Evolutionary conservation across 2,797 vertebrate species (phyloP).

Genomic region (Hipposideros larvatus): DNA sequence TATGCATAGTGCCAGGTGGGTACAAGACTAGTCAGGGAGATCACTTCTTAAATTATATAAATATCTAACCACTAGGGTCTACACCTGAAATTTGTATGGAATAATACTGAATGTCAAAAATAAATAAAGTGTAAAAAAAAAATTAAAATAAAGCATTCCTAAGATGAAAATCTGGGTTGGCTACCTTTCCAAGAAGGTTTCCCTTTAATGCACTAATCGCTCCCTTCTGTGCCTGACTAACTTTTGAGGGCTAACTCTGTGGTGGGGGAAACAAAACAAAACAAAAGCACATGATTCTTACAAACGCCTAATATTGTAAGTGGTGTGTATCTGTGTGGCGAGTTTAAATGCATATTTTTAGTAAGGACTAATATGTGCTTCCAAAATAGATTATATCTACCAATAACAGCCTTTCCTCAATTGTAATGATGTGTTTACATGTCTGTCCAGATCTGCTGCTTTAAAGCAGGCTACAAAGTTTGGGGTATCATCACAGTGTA

Average conservation of each 20-base stretch:
- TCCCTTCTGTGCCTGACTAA: background rate
- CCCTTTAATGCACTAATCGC: background rate
- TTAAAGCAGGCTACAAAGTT: background rate
- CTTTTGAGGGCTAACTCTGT: background rate
- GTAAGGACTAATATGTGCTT: background rate
- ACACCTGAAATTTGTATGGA: no score
- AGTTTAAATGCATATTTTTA: background rate
- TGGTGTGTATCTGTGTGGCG: fast-evolving
- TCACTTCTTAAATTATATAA: no score
- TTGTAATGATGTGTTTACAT: background rate
- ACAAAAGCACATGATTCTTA: background rate
- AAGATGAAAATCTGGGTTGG: background rate
- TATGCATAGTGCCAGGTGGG: no score
- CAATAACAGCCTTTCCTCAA: background rate
- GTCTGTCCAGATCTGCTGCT: background rate
- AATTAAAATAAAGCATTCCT: background rate
- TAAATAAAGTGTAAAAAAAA: no score
- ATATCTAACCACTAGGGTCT: no score
- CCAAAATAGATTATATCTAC: background rate
- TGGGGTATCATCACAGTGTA: background rate
- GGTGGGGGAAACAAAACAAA: no score
- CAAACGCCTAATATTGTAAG: background rate
- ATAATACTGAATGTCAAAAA: no score
- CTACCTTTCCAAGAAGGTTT: background rate
- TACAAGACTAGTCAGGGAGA: no score